Conservation (phyloP, 2,888 invertebrate species). For the Hemicrepidius hirtus region DNA sequence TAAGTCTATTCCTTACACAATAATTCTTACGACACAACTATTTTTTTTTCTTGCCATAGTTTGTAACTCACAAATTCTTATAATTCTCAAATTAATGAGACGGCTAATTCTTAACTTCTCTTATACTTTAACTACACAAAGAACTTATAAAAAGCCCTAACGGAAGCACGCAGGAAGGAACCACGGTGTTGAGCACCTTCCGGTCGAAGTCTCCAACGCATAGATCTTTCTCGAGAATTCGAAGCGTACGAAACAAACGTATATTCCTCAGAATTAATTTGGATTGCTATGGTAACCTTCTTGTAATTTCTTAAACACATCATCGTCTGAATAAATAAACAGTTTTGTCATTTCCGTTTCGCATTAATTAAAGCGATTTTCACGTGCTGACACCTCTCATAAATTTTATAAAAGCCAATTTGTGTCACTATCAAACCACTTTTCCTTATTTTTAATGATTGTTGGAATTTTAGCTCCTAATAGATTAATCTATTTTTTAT, state of each 20-base stretch:
- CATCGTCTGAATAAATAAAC: slow-evolving; percentile 22
- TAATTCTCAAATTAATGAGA: not conserved
- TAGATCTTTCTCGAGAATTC: slow-evolving; percentile 16
- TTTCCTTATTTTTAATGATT: not conserved
- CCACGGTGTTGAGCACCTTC: slow-evolving; percentile 57
- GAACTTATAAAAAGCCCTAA: slow-evolving; percentile 32
- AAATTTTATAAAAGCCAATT: too few species aligned
- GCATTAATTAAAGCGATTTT: not conserved
- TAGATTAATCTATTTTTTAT: too few species aligned
- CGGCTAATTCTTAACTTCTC: not conserved
- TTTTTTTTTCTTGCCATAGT: not conserved
- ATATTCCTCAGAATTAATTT: slow-evolving; percentile 11
- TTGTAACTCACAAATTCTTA: not conserved
- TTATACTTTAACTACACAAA: slow-evolving; percentile 19
- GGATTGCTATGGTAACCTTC: slow-evolving; percentile 12
- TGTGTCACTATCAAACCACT: not conserved
- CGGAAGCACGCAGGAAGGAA: slow-evolving; percentile 53
- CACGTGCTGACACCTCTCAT: not conserved
- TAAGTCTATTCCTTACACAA: not conserved
- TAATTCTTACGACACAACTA: not conserved
- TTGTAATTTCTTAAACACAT: not conserved
- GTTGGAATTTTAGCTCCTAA: not conserved
- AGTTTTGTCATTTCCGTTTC: slow-evolving; percentile 13
- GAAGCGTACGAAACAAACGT: slow-evolving; percentile 5
- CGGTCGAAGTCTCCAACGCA: slow-evolving; percentile 47